These are phyloP conservation scores for Teleopsis dalmanni DNA, from an alignment of 1,140 invertebrate genomes.

Conservation along the genomic window DNA sequence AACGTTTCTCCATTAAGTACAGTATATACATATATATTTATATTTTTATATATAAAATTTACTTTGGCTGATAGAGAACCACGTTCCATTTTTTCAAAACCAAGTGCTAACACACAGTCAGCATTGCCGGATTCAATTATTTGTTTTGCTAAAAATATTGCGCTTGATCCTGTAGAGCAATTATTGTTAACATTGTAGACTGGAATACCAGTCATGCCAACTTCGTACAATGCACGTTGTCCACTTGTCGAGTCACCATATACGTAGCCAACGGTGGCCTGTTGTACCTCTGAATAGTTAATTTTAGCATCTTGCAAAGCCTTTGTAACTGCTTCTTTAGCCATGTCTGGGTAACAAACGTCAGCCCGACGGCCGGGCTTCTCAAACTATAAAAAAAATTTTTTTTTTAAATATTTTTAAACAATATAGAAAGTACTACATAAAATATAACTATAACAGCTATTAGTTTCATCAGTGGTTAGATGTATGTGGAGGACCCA, in stretches of 20 bases:
- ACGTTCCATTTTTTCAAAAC: constrained; percentile 97
- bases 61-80: constrained; percentile 77
- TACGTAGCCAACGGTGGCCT: constrained; percentile 90
- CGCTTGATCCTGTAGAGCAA: constrained; percentile 92
- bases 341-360: constrained; percentile 92
- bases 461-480: too few relatives aligned
- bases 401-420: not conserved
- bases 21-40: too few relatives aligned
- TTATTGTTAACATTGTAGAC: constrained; percentile 99
- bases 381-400: constrained; percentile 41
- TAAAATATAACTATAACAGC: too few relatives aligned
- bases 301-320: constrained; percentile 82
- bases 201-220: constrained; percentile 95
- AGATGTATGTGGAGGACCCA: too few relatives aligned
- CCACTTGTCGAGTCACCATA: constrained; percentile 96
- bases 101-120: constrained; percentile 85
- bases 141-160: constrained; percentile 84
- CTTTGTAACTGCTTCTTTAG: constrained; percentile 83
- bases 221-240: constrained; percentile 87
- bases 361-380: constrained; percentile 76
- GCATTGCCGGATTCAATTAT: constrained; percentile 75
- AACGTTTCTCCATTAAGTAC: too few relatives aligned
- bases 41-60: not conserved
- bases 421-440: not conserved
- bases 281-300: constrained; percentile 72